phyloP scores from a whole-genome alignment of 2,113 vertebrate species.

The Collichthys lucidus region DNA sequence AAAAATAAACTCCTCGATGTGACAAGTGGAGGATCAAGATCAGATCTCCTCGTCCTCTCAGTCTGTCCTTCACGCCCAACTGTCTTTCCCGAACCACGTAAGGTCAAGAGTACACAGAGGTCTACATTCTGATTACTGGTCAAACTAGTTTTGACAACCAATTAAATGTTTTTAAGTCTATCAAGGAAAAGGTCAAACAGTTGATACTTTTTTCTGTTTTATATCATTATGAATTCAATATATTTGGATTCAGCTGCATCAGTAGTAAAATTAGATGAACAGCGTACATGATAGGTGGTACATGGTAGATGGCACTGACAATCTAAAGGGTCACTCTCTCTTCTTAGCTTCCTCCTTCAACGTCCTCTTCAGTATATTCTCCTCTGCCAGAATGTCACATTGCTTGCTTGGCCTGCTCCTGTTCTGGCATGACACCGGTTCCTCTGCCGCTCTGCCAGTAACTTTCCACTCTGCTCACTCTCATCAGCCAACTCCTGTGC shows the following conservation, averaged over 20 bases:
- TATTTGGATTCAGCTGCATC: neutral
- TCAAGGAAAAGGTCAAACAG: neutral
- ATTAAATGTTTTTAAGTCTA: neutral
- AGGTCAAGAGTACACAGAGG: neutral
- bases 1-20: conserved; percentile 55
- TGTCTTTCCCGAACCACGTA: neutral
- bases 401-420: no score
- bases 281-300: no score
- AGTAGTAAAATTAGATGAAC: no score
- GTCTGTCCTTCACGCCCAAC: conserved; percentile 1
- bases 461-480: no score
- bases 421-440: no score
- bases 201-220: neutral
- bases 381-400: no score
- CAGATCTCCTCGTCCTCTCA: conserved; percentile 9
- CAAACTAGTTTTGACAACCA: neutral
- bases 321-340: no score
- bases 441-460: no score
- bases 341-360: no score
- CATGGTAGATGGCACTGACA: no score
- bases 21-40: neutral
- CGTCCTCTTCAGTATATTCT: no score
- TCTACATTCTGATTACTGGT: neutral
- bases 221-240: neutral
- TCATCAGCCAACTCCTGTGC: no score